Evolutionary conservation across 2,888 invertebrate species (phyloP), one percentile per base, ranked within the genome.

Genomic region (Archips crataeganus): DNA sequence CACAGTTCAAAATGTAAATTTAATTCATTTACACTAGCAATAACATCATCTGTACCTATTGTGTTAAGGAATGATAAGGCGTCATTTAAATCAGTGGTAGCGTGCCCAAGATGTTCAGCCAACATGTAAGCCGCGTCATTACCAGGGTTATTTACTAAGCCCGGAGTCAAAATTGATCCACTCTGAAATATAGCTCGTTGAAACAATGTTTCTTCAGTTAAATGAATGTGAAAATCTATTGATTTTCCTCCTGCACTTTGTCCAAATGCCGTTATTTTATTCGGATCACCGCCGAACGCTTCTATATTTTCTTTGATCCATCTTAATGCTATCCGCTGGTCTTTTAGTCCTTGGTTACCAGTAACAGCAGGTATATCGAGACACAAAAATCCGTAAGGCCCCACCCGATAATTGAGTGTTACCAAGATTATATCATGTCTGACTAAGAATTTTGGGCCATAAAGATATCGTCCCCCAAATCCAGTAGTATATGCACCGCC

Each of bases 261-360:
- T 0, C 90, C 90, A 42, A 85, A 83, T 4, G 86, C 42, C 10
- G 90, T 91, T 45, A 91, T 83, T 76, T 83, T 81, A 65, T 84
- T 73, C 1, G 79, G 71, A 75, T 90, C 85, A 11, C 91, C 91
- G 62, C 89, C 89, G 71, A 90, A 91, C 0, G 86, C 82, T 75
- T 78, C 80, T 39, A 90, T 90, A 59, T 90, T 86, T 4, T 85
- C 72, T 68, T 84, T 85, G 0, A 91, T 79, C 90, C 90, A 91
- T 77, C 81, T 82, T 5, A 91, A 76, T 47, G 86, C 90, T 13
- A 83, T 39, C 0, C 81, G 54, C 76, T 90, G 90, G 70, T 91
- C 91, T 80, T 89, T 90, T 0, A 91, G 77, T 0, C 91, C 90
- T 77, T 88, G 87, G 65, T 91, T 91, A 13, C 90, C 90, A 4